Base-by-base conservation (phyloP, 1,140 invertebrate genomes). In the Heliconius congener region DNA sequence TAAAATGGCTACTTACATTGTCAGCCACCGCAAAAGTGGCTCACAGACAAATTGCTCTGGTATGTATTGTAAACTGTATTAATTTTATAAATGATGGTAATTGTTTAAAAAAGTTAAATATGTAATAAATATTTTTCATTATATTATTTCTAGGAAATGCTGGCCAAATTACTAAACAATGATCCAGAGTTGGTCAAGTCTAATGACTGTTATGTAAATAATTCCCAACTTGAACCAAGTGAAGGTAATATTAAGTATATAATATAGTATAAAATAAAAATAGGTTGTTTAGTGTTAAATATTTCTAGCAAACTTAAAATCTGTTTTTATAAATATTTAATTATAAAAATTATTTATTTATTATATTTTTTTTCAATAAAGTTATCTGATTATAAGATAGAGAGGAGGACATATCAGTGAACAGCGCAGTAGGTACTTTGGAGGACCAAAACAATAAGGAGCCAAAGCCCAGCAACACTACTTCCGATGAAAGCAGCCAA, bases 1-100 rank as follows among this genome's bases (percentile, higher is more conserved):
- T 94, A 0, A 87, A 91, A 73, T 95, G 94, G 94, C 73, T 95
- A 34, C 83, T 94, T 9, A 89, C 88, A 80, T 85, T 95, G 39
- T 91, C 91, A 13, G 88, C 87, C 19, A 93, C 90, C 27, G 77
- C 88, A 18, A 92, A 91, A 85, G 80, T 94, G 34, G 46, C 80
- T 60, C 91, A 93, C 80, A 84, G 94, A 73, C 92, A 92, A 79
- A 86, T 94, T 77, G 90, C 93, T 52, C 70, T 95, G 81, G 94
- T 95, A 87, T 46, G 72, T 42, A 42, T 8, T 27, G n/a, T 30
- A 13, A 78, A 50, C 23, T 66, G 71, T 27, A 19, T 73, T 77
- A 8, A 52, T 16, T 46, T 46, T 13, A 46, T 46, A 46, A 46
- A 46, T 46, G 13, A 46, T 46, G 3, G 4, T 5, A 46, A 3